A percentile compares a stretch with the other conserved stretches of the same genome.
Evolutionary conservation across 2,888 invertebrate genomes (phyloP).

Genomic region (Noctua janthe): DNA sequence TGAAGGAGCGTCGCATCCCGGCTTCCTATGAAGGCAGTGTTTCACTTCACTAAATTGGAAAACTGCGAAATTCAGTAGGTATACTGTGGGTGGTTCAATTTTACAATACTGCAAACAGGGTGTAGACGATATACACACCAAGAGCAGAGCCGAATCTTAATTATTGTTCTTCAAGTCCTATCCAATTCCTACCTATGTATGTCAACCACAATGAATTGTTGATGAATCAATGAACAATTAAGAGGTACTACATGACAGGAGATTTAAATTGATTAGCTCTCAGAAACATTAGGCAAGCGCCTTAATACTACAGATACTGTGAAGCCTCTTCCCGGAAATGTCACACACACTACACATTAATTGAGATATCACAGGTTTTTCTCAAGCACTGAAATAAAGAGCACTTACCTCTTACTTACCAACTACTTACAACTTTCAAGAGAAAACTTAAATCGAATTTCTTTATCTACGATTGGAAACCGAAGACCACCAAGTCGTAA

Average conservation of each 20-base stretch:
- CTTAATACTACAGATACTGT: not conserved
- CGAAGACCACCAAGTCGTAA: conserved; percentile 11
- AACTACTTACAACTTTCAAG: conserved; percentile 25
- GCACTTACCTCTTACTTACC: conserved; percentile 5
- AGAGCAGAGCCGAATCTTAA: not conserved
- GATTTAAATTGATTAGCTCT: not conserved
- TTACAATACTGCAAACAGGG: not conserved
- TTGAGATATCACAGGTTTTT: not conserved
- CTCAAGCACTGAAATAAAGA: not conserved
- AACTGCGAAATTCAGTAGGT: conserved; percentile 26
- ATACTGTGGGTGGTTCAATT: conserved; percentile 1
- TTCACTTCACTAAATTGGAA: conserved; percentile 49
- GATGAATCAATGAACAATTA: not conserved
- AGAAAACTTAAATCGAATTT: conserved; percentile 52
- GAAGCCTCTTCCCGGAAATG: not conserved
- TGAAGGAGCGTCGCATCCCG: conserved; percentile 33
- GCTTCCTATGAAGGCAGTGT: conserved; percentile 21
- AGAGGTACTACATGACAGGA: not conserved
- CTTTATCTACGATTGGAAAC: conserved; percentile 40
- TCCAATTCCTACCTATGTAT: not conserved
- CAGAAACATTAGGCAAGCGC: not conserved
- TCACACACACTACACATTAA: not conserved
- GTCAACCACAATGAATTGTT: not conserved
- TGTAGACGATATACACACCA: not conserved
- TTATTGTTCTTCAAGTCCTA: not conserved